Percentiles rank a stretch among this genome's conserved stretches.
These are phyloP conservation scores for Vireo griseus DNA, from an alignment of 2,797 vertebrate species.

Conservation along the genomic window DNA sequence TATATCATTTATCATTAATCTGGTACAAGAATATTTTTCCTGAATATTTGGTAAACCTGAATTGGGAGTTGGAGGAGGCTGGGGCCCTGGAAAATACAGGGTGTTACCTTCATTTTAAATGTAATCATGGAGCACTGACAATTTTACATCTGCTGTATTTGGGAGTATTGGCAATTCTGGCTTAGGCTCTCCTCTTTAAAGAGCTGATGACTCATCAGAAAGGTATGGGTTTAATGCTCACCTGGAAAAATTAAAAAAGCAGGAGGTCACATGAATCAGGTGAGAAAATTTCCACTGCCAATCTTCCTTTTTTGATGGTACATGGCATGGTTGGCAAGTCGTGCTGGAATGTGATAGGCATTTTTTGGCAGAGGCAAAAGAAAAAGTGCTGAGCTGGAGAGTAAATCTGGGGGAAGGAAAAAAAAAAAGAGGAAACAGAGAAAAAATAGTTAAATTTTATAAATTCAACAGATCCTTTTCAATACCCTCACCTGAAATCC, in stretches of 20 bases:
- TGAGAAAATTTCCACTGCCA: not conserved
- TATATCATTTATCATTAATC: not conserved
- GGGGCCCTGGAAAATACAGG: not conserved
- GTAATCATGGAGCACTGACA: not conserved
- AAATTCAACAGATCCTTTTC: not conserved
- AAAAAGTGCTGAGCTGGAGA: not conserved
- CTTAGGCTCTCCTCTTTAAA: not conserved
- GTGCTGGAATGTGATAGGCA: not conserved
- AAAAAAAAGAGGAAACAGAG: not conserved
- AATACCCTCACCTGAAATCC: not conserved
- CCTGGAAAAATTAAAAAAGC: not conserved
- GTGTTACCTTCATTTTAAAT: not conserved
- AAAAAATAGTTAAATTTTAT: not conserved
- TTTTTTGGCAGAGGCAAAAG: not conserved
- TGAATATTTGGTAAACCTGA: not conserved
- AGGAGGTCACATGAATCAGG: not conserved
- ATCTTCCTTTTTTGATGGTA: not conserved
- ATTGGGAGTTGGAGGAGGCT: fast-evolving
- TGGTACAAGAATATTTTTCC: not conserved
- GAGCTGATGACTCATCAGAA: not conserved
- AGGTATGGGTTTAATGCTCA: not conserved
- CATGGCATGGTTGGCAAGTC: not conserved
- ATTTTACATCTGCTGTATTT: not conserved
- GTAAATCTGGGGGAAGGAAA: not conserved
- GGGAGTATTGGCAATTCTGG: not conserved